These are phyloP conservation scores for Octopus bimaculoides DNA, from an alignment of 1,140 invertebrate species.

Conservation along the genomic window DNA sequence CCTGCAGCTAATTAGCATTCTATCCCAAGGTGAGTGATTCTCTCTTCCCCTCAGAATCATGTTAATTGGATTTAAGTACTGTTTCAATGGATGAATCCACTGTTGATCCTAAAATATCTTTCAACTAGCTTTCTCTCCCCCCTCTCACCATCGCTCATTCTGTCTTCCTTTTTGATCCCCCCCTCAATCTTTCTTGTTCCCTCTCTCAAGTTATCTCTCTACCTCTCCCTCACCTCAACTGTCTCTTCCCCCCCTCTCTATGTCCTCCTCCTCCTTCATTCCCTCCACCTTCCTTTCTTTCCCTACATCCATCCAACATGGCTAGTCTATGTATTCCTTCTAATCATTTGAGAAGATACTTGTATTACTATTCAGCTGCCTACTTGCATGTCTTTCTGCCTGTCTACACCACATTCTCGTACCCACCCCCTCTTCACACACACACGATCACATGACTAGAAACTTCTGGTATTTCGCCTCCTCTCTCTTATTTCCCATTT, in stretches of 20 bases:
- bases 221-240: not conserved
- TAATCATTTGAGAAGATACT: too few species aligned
- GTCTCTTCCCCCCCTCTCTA: not conserved
- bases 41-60: too few species aligned
- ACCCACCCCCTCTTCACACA: too few species aligned
- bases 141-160: not conserved
- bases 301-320: not conserved
- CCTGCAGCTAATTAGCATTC: too few species aligned
- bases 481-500: too few species aligned
- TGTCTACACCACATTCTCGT: conserved; percentile 14
- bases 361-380: too few species aligned
- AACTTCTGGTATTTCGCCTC: too few species aligned
- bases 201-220: not conserved
- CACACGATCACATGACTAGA: too few species aligned
- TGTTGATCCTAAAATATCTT: too few species aligned
- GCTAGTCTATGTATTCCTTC: not conserved
- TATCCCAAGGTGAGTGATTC: too few species aligned
- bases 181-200: not conserved
- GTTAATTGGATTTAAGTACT: too few species aligned
- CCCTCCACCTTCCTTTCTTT: not conserved
- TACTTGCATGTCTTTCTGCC: conserved; percentile 19
- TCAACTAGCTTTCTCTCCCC: not conserved
- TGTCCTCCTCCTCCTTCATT: not conserved
- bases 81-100: too few species aligned
- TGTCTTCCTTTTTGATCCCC: not conserved